Conservation (phyloP, 2,797 vertebrate genomes). For the Hybognathus amarus region DNA sequence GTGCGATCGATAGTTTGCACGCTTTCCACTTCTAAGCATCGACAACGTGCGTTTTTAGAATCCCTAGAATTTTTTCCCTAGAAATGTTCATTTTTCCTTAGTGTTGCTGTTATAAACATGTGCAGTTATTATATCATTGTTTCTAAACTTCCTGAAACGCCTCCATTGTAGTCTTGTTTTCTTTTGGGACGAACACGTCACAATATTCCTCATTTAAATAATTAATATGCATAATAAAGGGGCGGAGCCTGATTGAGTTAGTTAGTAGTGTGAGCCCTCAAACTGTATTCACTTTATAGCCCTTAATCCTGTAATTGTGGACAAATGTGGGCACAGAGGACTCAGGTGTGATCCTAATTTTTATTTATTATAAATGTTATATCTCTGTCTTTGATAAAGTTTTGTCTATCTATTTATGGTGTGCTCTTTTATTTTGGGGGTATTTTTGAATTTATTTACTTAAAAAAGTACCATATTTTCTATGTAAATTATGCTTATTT, state of each 20-base stretch:
- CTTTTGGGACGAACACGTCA: background rate
- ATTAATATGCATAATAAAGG: fast-evolving
- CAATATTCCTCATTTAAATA: background rate
- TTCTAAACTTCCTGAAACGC: background rate
- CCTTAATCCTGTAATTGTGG: too few relatives aligned
- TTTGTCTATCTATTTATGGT: too few relatives aligned
- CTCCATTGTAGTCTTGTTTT: background rate
- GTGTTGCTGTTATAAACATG: background rate
- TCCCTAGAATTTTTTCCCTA: background rate
- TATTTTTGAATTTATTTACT: too few relatives aligned
- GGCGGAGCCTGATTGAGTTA: background rate
- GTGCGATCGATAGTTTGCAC: slow-evolving; percentile 10
- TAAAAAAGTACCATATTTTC: too few relatives aligned
- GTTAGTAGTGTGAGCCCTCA: background rate
- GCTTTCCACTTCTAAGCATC: slow-evolving; percentile 22
- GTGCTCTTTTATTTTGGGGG: too few relatives aligned
- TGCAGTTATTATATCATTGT: background rate
- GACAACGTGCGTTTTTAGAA: slow-evolving; percentile 1
- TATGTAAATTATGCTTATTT: too few relatives aligned
- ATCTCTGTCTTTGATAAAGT: too few relatives aligned
- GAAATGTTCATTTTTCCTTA: background rate
- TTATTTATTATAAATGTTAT: too few relatives aligned
- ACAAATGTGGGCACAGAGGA: too few relatives aligned
- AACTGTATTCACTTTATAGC: too few relatives aligned
- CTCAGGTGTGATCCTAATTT: too few relatives aligned